Percentiles rank a stretch among this genome's conserved stretches.
phyloP scores from a whole-genome alignment of 2,888 invertebrate genomes.

The Pseudococcus viburni region DNA sequence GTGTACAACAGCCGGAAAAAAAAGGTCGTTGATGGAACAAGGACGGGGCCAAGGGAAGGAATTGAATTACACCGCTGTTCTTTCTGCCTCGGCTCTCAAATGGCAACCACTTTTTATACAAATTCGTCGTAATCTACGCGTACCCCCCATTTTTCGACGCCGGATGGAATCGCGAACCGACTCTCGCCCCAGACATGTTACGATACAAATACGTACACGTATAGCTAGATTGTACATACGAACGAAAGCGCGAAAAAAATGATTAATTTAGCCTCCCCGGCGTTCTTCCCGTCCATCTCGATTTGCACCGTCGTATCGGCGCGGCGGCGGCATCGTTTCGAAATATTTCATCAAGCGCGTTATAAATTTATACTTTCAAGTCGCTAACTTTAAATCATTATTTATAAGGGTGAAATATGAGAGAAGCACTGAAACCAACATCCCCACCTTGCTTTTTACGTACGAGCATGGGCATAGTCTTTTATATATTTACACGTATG shows the following conservation, averaged over 20 bases:
- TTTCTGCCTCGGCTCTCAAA: not conserved
- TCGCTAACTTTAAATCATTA: constrained; percentile 45
- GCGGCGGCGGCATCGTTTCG: not conserved
- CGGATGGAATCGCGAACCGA: not conserved
- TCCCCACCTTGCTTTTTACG: not conserved
- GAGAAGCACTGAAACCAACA: not conserved
- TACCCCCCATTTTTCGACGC: not conserved
- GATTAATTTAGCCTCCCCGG: constrained; percentile 22
- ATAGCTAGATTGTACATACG: too few species aligned
- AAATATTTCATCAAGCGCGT: constrained; percentile 49
- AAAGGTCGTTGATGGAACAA: not conserved
- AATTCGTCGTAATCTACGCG: not conserved
- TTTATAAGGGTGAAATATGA: constrained; percentile 43
- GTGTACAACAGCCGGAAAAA: not conserved
- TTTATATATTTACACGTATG: not conserved
- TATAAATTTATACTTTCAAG: constrained; percentile 36
- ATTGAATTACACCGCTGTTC: not conserved
- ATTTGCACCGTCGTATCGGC: not conserved
- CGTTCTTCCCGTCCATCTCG: not conserved
- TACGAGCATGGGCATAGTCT: not conserved
- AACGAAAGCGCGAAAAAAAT: constrained; percentile 29
- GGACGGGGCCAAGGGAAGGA: not conserved
- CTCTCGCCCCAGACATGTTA: not conserved
- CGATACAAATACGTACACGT: constrained; percentile 18
- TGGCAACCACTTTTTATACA: constrained; percentile 5